phyloP scores from a whole-genome alignment of 2,888 invertebrate genomes.

The Athripsodes cinereus region DNA sequence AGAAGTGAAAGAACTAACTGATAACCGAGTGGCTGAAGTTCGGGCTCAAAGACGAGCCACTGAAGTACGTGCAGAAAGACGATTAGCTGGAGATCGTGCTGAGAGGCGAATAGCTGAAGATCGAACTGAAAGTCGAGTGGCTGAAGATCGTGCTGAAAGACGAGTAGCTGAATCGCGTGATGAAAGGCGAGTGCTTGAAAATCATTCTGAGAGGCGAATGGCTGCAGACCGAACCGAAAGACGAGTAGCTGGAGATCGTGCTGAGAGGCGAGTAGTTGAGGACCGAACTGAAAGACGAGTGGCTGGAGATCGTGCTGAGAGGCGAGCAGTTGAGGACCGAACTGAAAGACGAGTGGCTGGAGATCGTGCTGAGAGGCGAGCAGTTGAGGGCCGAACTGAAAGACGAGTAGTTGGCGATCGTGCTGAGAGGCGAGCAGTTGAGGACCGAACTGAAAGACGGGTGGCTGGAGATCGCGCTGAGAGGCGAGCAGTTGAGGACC shows the following conservation, averaged over 20 bases:
- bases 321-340: neutral
- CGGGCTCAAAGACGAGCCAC: neutral
- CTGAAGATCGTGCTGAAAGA: neutral
- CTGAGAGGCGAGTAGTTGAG: neutral
- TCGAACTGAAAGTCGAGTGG: neutral
- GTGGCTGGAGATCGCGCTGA: neutral
- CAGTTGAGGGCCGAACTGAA: neutral
- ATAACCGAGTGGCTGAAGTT: neutral
- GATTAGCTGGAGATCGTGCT: neutral
- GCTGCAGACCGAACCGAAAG: neutral
- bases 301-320: neutral
- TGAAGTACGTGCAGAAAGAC: neutral
- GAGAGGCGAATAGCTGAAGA: neutral
- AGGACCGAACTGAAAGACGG: neutral
- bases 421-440: neutral
- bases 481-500: neutral
- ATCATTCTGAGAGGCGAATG: neutral
- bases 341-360: neutral
- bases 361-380: neutral
- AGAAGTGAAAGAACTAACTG: neutral
- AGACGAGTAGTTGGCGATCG: neutral
- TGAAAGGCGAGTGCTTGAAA: neutral
- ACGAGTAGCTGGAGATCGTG: neutral
- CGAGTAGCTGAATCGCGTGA: neutral
- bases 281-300: neutral